Conservation (phyloP, 2,797 vertebrate genomes). For the Cirrhinus mrigala region DNA sequence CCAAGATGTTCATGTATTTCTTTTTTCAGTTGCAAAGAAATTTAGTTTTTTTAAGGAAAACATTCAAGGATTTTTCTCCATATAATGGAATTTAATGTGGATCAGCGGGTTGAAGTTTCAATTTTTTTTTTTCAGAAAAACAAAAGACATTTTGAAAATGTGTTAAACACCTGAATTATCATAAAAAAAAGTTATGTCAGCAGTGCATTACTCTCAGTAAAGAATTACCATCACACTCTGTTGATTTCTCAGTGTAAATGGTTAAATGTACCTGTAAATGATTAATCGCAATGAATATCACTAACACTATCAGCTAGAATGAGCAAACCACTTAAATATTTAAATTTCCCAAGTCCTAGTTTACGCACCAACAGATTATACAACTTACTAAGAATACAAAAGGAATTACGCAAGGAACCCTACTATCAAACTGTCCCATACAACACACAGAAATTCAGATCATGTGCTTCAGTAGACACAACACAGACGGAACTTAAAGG, state of each 20-base stretch:
- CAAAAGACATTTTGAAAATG: background rate
- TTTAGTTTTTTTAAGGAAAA: no score
- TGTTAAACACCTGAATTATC: background rate
- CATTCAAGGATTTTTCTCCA: no score
- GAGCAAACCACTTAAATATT: background rate
- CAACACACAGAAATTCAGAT: background rate
- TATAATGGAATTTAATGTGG: no score
- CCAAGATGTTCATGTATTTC: no score
- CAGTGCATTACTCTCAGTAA: background rate
- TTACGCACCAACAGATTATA: background rate
- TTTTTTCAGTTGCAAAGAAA: no score
- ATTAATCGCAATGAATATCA: background rate
- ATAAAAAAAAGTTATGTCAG: background rate
- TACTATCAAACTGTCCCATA: background rate
- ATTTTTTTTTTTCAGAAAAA: background rate
- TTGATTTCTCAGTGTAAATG: background rate
- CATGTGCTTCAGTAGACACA: conserved; percentile 23
- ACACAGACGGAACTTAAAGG: background rate
- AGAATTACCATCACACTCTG: background rate
- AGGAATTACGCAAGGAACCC: background rate
- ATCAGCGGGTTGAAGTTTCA: no score
- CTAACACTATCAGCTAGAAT: background rate
- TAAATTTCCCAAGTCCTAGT: background rate
- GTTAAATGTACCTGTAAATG: background rate
- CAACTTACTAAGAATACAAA: background rate